phyloP scores from a whole-genome alignment of 2,113 vertebrate genomes.

The Sinocyclocheilus grahami region DNA sequence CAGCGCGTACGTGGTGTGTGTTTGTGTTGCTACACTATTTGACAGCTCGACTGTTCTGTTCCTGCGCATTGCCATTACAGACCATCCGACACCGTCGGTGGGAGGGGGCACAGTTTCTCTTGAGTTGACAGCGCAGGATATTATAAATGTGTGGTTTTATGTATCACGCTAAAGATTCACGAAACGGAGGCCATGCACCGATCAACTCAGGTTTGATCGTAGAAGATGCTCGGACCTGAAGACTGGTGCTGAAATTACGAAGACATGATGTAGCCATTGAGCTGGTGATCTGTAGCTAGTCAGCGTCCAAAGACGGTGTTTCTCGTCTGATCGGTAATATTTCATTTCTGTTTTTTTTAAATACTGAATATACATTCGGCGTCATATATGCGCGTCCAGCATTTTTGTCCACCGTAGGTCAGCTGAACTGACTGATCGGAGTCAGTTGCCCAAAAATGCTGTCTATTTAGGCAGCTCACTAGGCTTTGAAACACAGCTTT shows the following conservation, averaged over 20 bases:
- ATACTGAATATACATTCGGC: neutral
- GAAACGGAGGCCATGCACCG: conserved; percentile 15
- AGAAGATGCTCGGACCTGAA: conserved; percentile 20
- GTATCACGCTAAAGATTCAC: neutral
- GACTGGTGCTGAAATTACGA: conserved; percentile 25
- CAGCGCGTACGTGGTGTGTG: conserved; percentile 18
- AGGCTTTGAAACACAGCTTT: neutral
- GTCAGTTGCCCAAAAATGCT: neutral
- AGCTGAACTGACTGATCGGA: neutral
- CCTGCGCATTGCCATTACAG: conserved; percentile 47
- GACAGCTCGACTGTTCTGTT: conserved; percentile 58
- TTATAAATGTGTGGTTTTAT: conserved; percentile 14
- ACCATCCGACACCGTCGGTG: conserved; percentile 13
- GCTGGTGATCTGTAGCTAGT: conserved; percentile 37
- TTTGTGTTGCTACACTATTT: conserved; percentile 50
- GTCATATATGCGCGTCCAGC: neutral
- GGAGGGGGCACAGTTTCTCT: conserved; percentile 47
- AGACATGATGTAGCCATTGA: conserved; percentile 49
- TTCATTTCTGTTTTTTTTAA: neutral
- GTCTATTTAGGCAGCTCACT: neutral
- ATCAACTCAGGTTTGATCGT: conserved; percentile 1
- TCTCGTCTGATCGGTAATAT: conserved; percentile 22
- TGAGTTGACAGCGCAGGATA: conserved; percentile 19
- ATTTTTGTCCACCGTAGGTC: neutral
- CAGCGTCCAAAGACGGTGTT: conserved; percentile 7